Conservation (phyloP, 2,113 vertebrate genomes). For the Pristiophorus japonicus region DNA sequence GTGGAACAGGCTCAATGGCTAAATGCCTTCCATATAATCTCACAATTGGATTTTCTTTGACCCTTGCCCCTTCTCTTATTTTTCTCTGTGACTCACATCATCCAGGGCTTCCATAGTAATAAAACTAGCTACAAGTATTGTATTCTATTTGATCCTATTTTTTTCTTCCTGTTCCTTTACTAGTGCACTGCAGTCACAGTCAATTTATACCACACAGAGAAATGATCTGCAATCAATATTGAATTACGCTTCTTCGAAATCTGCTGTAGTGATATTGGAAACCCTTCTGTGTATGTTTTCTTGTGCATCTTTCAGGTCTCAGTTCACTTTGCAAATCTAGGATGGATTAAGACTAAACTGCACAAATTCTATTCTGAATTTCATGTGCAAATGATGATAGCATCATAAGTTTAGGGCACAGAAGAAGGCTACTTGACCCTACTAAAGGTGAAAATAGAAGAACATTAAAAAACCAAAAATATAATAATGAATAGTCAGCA, state of each 20-base stretch:
- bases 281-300: neutral
- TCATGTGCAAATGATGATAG: neutral
- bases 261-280: neutral
- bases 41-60: neutral
- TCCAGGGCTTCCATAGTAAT: neutral
- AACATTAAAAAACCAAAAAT: no score
- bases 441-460: no score
- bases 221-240: neutral
- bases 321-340: neutral
- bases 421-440: no score
- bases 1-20: no score
- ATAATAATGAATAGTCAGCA: no score
- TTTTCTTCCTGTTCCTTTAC: neutral
- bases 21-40: neutral
- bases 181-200: neutral
- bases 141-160: neutral
- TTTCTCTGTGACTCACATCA: neutral
- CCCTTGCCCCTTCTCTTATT: neutral
- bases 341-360: neutral
- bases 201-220: neutral
- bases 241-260: neutral
- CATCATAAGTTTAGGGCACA: no score
- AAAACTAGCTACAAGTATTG: neutral
- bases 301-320: neutral
- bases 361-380: neutral